A percentile compares a stretch with the other conserved stretches of the same genome.
These are phyloP conservation scores for Pseudopodoces humilis DNA, from an alignment of 2,113 vertebrate species.

Conservation along the genomic window DNA sequence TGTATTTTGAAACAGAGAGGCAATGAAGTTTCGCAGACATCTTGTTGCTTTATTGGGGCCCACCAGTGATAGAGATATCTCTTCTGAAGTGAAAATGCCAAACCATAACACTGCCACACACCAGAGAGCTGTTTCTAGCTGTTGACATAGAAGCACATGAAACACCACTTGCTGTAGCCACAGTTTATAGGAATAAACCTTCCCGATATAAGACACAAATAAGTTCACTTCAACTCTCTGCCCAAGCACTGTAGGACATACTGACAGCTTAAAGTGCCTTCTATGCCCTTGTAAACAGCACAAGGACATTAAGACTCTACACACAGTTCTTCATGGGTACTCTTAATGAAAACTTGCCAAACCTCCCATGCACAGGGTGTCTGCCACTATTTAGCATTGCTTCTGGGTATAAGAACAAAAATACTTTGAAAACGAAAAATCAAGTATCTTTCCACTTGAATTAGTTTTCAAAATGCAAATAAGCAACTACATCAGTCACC, in stretches of 20 bases:
- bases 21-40: neutral
- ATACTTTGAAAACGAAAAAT: neutral
- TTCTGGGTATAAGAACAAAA: neutral
- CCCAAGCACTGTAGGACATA: neutral
- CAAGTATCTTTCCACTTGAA: neutral
- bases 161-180: neutral
- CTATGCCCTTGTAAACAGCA: neutral
- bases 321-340: neutral
- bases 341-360: neutral
- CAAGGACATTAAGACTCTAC: neutral
- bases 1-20: neutral
- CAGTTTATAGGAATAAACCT: neutral
- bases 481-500: neutral
- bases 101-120: neutral
- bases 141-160: neutral
- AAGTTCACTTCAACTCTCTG: neutral
- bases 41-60: neutral
- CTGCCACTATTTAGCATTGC: neutral
- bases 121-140: neutral
- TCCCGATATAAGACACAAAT: fast-evolving
- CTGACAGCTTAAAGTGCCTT: neutral
- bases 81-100: neutral
- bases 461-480: neutral
- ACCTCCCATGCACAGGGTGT: neutral
- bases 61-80: neutral